phyloP scores from a whole-genome alignment of 2,797 vertebrate genomes.

The Clarias platycephalus region DNA sequence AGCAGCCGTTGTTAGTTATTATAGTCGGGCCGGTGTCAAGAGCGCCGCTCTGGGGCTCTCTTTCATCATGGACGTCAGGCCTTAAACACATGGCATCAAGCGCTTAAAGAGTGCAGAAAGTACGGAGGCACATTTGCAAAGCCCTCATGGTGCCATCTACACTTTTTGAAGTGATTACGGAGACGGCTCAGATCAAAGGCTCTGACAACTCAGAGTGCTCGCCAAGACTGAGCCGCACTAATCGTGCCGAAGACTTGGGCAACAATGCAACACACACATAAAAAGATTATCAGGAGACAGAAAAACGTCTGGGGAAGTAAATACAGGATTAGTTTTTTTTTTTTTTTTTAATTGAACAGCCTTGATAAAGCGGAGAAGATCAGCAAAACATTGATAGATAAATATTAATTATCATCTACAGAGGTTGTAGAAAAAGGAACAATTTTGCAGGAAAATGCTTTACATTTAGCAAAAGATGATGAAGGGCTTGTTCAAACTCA shows the following conservation, averaged over 20 bases:
- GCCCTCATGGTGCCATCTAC: conserved; percentile 70
- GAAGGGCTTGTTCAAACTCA: background rate
- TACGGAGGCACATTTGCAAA: conserved; percentile 56
- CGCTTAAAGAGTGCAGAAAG: conserved; percentile 52
- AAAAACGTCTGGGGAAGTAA: conserved; percentile 45
- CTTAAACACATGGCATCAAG: conserved; percentile 46
- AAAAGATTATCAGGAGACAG: conserved; percentile 73
- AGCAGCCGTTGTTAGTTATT: conserved; percentile 42
- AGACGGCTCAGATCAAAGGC: conserved; percentile 78
- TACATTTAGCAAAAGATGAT: conserved; percentile 12
- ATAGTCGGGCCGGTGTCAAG: conserved; percentile 9
- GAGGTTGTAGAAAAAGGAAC: background rate
- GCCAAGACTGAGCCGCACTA: conserved; percentile 71
- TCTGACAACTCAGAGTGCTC: conserved; percentile 73
- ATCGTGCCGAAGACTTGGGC: conserved; percentile 66
- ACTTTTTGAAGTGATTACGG: conserved; percentile 75
- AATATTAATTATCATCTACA: conserved; percentile 51
- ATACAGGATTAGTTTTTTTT: conserved; percentile 50
- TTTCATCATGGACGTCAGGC: conserved; percentile 43
- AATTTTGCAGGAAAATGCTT: conserved; percentile 15
- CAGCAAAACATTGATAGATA: conserved; percentile 50
- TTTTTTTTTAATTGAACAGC: conserved; percentile 39
- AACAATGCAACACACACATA: conserved; percentile 73
- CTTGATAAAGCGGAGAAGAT: conserved; percentile 55
- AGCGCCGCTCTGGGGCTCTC: conserved; percentile 28